phyloP scores from a whole-genome alignment of 2,888 invertebrate genomes.

The Drosophila neotestacea region DNA sequence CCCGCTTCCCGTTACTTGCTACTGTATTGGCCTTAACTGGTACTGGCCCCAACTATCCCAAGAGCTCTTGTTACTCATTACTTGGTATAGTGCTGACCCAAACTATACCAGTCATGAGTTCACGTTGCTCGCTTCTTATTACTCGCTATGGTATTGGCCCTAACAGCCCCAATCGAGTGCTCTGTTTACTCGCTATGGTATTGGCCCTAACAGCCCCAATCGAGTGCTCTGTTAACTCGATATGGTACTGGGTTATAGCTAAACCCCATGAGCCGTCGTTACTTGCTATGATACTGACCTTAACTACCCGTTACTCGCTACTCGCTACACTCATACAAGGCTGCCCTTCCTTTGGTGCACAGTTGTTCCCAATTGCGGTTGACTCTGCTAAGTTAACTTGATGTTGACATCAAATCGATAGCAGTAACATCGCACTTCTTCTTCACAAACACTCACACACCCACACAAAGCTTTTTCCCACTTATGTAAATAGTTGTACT shows the following conservation, averaged over 20 bases:
- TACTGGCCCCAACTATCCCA: background rate
- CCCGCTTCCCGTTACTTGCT: too few relatives aligned
- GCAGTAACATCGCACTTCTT: background rate
- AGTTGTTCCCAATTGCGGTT: background rate
- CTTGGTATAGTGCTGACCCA: background rate
- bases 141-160: too few relatives aligned
- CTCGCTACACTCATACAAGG: background rate
- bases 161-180: too few relatives aligned
- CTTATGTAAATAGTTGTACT: conserved; percentile 3
- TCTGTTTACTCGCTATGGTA: background rate
- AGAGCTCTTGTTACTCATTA: background rate
- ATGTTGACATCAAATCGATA: conserved; percentile 5
- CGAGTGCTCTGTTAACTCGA: background rate
- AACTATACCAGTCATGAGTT: too few relatives aligned
- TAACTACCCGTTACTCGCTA: background rate
- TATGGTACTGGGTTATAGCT: background rate
- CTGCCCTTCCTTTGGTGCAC: background rate
- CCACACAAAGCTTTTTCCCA: background rate
- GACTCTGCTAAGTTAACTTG: conserved; percentile 4
- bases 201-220: background rate
- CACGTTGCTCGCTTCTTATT: conserved; percentile 3
- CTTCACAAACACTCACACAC: background rate
- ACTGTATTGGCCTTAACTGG: background rate
- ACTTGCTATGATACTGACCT: background rate
- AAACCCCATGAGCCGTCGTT: background rate